Evolutionary conservation across 2,113 vertebrate species (phyloP).

Genomic region (Solea solea): DNA sequence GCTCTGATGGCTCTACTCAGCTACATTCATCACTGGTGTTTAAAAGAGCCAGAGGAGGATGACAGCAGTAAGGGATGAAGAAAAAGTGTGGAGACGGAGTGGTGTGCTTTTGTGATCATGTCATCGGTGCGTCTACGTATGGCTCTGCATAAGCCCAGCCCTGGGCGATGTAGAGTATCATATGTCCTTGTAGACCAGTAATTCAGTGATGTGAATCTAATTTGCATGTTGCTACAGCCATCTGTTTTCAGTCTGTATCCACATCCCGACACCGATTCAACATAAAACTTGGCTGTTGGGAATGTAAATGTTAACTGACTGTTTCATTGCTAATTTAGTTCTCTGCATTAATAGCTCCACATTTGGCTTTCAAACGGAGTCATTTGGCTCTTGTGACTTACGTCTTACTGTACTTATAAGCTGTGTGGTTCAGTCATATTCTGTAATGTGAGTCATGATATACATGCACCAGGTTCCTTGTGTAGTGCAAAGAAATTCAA

Average conservation of each 20-base stretch:
- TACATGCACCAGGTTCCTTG: conserved; percentile 17
- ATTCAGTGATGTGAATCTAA: conserved; percentile 28
- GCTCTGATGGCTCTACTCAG: conserved; percentile 22
- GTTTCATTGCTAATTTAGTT: conserved; percentile 49
- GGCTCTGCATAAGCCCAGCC: conserved; percentile 11
- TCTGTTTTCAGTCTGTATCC: conserved; percentile 45
- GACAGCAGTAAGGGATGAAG: conserved; percentile 18
- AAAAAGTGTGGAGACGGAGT: conserved; percentile 19
- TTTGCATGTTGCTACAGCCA: conserved; percentile 48
- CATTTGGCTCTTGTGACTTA: conserved; percentile 17
- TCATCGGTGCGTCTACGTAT: conserved; percentile 11
- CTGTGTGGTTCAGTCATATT: too few relatives aligned
- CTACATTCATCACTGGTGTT: conserved; percentile 35
- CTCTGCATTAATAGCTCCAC: conserved; percentile 24
- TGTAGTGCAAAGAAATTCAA: conserved; percentile 4
- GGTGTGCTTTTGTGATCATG: not conserved
- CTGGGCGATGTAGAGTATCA: conserved; percentile 17
- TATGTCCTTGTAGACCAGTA: conserved; percentile 30
- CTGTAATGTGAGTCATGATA: not conserved
- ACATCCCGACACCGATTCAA: conserved; percentile 37
- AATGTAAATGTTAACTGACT: conserved; percentile 39
- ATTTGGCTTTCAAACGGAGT: conserved; percentile 33
- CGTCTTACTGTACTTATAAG: not conserved
- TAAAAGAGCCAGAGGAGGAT: conserved; percentile 29
- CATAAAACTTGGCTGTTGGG: conserved; percentile 32